Evolutionary conservation across 2,888 invertebrate species (phyloP).

Genomic region (Metopia argyrocephala): DNA sequence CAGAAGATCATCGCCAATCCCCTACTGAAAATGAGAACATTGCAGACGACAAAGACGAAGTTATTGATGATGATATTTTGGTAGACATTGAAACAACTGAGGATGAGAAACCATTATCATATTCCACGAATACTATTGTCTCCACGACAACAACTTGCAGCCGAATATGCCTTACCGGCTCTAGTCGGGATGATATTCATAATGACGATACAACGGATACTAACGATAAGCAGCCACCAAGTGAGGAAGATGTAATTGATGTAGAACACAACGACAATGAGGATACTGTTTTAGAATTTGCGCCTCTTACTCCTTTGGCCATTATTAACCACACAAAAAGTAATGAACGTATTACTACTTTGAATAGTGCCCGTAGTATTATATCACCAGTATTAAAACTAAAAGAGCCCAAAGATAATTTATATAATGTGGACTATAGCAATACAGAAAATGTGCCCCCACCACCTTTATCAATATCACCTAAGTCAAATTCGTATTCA

Average conservation of each 20-base stretch:
- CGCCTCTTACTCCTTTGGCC: slow-evolving; percentile 19
- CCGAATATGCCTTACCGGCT: neutral
- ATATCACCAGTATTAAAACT: neutral
- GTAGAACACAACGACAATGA: slow-evolving; percentile 49
- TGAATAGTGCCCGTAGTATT: neutral
- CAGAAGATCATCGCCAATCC: neutral
- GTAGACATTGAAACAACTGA: slow-evolving; percentile 94
- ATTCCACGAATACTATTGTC: neutral
- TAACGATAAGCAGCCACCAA: slow-evolving; percentile 21
- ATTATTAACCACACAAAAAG: slow-evolving; percentile 7
- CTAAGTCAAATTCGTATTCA: slow-evolving; percentile 25
- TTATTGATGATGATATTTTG: slow-evolving; percentile 81
- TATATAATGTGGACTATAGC: slow-evolving; percentile 22
- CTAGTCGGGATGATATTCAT: neutral
- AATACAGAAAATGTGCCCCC: slow-evolving; percentile 52
- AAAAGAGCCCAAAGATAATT: slow-evolving; percentile 9
- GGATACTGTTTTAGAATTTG: slow-evolving; percentile 31
- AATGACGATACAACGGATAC: neutral
- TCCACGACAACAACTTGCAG: slow-evolving; percentile 2
- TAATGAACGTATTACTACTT: neutral
- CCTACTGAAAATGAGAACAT: neutral
- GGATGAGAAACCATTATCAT: slow-evolving; percentile 80
- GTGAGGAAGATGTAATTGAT: slow-evolving; percentile 52
- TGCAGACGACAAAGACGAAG: slow-evolving; percentile 27
- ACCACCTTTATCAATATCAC: slow-evolving; percentile 19